phyloP scores from a whole-genome alignment of 2,797 vertebrate species.

The Macroramphosus scolopax region DNA sequence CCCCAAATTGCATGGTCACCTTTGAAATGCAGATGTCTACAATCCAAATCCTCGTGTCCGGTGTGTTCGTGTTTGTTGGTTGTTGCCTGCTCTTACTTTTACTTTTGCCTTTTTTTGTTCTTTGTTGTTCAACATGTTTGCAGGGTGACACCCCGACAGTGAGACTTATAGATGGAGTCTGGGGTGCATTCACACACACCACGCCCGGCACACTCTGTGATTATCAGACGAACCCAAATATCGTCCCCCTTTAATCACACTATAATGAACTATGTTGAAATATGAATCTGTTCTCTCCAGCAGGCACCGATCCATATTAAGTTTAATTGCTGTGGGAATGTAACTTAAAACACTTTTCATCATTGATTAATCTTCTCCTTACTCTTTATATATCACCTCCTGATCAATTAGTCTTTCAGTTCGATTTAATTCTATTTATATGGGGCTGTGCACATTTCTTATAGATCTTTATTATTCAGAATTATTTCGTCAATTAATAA shows the following conservation, averaged over 20 bases:
- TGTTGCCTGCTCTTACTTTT: slow-evolving; percentile 57
- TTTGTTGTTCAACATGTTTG: slow-evolving; percentile 24
- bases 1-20: slow-evolving; percentile 65
- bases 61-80: slow-evolving; percentile 74
- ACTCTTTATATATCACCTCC: too few relatives aligned
- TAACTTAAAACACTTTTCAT: not conserved
- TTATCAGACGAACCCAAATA: too few relatives aligned
- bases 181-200: slow-evolving; percentile 44
- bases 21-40: slow-evolving; percentile 95
- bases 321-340: not conserved
- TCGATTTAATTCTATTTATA: too few relatives aligned
- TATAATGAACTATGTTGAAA: not conserved
- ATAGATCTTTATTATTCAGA: too few relatives aligned
- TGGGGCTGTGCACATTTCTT: too few relatives aligned
- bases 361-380: not conserved
- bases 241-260: too few relatives aligned
- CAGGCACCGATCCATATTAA: too few relatives aligned
- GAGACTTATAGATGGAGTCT: slow-evolving; percentile 32
- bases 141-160: slow-evolving; percentile 13
- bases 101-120: slow-evolving; percentile 14
- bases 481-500: too few relatives aligned
- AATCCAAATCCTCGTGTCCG: slow-evolving; percentile 63
- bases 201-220: too few relatives aligned
- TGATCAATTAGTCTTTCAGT: not conserved
- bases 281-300: not conserved